These are phyloP conservation scores for Cryptomyrus ogoouensis DNA, from an alignment of 2,113 vertebrate species.

Conservation along the genomic window DNA sequence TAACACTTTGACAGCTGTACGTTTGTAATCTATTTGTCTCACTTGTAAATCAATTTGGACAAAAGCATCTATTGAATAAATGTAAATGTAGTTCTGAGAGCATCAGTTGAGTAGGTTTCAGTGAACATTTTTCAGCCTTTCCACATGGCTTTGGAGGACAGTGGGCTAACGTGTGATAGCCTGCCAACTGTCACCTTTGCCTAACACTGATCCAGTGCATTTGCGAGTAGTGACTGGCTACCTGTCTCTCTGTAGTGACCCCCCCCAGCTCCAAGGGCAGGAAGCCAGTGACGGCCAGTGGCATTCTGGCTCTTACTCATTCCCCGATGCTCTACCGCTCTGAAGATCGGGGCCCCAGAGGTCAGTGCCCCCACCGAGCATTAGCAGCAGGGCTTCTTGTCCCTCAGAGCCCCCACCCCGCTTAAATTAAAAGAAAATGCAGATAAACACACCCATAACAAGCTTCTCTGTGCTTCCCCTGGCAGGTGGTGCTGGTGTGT, in stretches of 20 bases:
- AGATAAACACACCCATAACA: background rate
- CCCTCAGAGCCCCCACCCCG: background rate
- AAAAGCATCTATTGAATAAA: background rate
- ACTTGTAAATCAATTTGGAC: background rate
- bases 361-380: background rate
- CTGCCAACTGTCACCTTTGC: background rate
- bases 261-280: conserved; percentile 54
- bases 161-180: background rate
- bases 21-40: background rate
- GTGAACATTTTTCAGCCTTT: background rate
- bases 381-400: background rate
- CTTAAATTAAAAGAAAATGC: background rate
- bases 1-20: background rate
- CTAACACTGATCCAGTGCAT: background rate
- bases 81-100: background rate
- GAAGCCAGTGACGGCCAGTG: conserved; percentile 65
- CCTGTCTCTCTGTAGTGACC: conserved; percentile 53
- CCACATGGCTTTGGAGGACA: background rate
- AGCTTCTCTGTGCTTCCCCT: background rate
- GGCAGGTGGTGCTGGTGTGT: conserved; percentile 50
- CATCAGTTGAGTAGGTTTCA: background rate
- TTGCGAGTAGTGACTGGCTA: background rate
- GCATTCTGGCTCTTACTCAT: conserved; percentile 80
- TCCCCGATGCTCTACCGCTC: conserved; percentile 76
- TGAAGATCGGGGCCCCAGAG: background rate